These are phyloP conservation scores for Mustela erminea DNA, from an alignment of 2,797 vertebrate species.

Conservation along the genomic window DNA sequence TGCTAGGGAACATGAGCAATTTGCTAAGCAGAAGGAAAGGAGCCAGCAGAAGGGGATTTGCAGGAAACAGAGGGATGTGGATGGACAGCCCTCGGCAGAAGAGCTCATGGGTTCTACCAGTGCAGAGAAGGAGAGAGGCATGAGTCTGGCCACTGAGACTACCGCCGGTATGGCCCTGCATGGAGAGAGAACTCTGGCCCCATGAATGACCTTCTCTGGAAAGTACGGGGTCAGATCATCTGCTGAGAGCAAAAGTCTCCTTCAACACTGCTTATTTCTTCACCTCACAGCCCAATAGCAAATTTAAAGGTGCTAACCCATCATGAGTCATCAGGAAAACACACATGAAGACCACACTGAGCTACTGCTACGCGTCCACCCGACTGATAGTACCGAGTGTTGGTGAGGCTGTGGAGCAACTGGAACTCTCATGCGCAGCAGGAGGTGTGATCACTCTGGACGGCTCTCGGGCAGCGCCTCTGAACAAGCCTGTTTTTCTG, in stretches of 20 bases:
- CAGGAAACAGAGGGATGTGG: neutral
- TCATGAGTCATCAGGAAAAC: neutral
- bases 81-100: neutral
- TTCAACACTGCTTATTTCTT: neutral
- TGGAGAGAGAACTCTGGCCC: no score
- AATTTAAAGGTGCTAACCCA: neutral
- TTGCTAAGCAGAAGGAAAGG: neutral
- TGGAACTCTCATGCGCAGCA: rapidly evolving
- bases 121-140: neutral
- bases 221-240: neutral
- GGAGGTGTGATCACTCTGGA: neutral
- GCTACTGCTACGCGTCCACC: neutral
- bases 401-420: neutral
- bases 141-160: neutral
- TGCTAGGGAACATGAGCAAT: neutral
- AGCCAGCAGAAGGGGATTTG: neutral
- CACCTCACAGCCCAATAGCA: neutral
- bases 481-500: neutral
- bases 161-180: rapidly evolving
- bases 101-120: neutral
- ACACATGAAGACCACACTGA: neutral
- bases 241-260: neutral
- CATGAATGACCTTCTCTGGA: neutral
- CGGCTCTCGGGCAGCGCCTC: neutral
- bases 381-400: neutral